Evolutionary conservation across 2,797 vertebrate genomes (phyloP).

Genomic region (Rhadinocentrus ornatus): DNA sequence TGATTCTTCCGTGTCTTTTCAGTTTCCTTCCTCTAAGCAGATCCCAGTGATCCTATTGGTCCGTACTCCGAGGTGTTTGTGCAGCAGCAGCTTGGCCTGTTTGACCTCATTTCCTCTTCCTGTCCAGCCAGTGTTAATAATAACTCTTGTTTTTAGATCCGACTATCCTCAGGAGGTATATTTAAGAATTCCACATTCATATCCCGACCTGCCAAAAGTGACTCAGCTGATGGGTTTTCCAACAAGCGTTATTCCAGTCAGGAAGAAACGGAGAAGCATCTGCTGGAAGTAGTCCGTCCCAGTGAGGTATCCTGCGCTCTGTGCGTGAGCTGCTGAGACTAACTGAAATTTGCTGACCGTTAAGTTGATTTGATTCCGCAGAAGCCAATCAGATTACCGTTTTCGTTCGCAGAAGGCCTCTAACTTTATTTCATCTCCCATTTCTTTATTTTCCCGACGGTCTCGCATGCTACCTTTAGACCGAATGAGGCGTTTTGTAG

Average conservation of each 20-base stretch:
- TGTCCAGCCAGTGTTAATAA: slow-evolving; percentile 73
- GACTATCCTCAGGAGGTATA: slow-evolving; percentile 52
- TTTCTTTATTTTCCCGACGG: slow-evolving; percentile 38
- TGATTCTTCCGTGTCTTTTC: slow-evolving; percentile 65
- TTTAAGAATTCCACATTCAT: slow-evolving; percentile 67
- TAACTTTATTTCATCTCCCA: slow-evolving; percentile 61
- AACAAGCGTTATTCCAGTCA: slow-evolving; percentile 58
- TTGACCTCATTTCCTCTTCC: slow-evolving; percentile 79
- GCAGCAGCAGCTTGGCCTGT: slow-evolving; percentile 60
- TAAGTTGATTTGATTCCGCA: slow-evolving; percentile 69
- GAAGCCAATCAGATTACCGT: slow-evolving; percentile 67
- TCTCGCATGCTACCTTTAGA: slow-evolving; percentile 34
- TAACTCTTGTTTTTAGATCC: slow-evolving; percentile 72
- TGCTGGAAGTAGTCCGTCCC: slow-evolving; percentile 40
- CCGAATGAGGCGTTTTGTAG: slow-evolving; percentile 38
- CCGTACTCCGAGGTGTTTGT: slow-evolving; percentile 70
- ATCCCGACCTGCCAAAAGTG: slow-evolving; percentile 53
- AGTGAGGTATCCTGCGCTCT: slow-evolving; percentile 21
- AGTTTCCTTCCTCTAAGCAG: slow-evolving; percentile 66
- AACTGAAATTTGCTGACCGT: slow-evolving; percentile 73
- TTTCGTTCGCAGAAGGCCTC: slow-evolving; percentile 52
- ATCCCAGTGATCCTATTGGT: slow-evolving; percentile 51
- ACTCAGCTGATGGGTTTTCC: slow-evolving; percentile 73
- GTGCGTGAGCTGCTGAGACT: slow-evolving; percentile 37
- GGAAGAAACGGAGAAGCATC: slow-evolving; percentile 59